Base-by-base conservation (phyloP, 2,797 vertebrate genomes). In the Dallia pectoralis region DNA sequence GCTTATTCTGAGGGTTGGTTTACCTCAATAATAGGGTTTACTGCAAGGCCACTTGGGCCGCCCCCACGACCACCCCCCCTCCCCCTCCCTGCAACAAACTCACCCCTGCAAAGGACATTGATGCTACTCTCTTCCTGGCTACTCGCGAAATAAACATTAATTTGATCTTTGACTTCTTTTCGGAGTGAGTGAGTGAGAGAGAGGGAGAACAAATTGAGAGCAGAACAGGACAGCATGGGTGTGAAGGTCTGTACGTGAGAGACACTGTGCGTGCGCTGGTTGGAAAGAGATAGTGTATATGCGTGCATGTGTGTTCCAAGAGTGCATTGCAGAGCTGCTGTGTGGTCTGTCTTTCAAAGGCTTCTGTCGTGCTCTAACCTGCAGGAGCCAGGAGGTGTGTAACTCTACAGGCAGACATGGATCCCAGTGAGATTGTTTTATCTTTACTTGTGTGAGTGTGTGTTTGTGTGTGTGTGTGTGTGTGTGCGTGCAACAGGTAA, bases 71-170 rank as follows among this genome's bases (percentile, higher is more conserved):
- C 56, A 29, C 75, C 63, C 83, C 74, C 81, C 82, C n/a, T n/a
- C 78, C 78, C 77, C 67, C 44, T 47, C 27, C 25, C 33, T 47
- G 22, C n/a, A n/a, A 48, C 44, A 1, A 25, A 1, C 64, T 19
- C 70, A 40, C 56, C 59, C 16, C 59, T 93, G 93, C 90, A 93
- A 92, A 93, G 86, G 80, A 82, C 74, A 56, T 69, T 85, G 82
- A 82, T 87, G 89, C 81, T 82, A 82, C 83, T 89, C 71, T 87
- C 86, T 87, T 81, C 79, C 80, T 86, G 83, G 88, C 87, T 92
- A 91, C 88, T 90, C 82, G 80, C 85, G 81, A 91, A 91, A 92
- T 91, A 93, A 93, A 93, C 91, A 93, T 93, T 92, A 93, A 92
- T 89, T 80, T 92, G 88, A 92, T 89, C 90, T 89, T 85, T 92